A percentile compares a stretch with the other conserved stretches of the same genome.
Conservation (phyloP, 2,888 invertebrate species). For the Coenonympha arcania region DNA sequence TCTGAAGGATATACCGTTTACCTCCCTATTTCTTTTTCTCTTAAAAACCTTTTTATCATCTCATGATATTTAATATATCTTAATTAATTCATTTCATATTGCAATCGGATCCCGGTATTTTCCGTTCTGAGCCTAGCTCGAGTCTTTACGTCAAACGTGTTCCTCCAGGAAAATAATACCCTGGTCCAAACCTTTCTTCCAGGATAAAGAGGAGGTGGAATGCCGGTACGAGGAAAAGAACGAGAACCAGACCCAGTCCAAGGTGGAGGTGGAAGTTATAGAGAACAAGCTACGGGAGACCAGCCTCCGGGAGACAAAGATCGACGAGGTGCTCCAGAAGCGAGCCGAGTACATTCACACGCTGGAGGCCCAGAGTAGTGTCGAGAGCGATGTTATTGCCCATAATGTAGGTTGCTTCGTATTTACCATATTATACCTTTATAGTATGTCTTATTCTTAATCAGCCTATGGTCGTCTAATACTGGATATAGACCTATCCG, state of each 20-base stretch:
- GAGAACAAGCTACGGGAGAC: slow-evolving; percentile 35
- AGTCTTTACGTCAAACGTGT: no score
- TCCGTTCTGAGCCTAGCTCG: no score
- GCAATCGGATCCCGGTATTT: no score
- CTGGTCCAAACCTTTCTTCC: slow-evolving; percentile 16
- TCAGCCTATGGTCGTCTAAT: no score
- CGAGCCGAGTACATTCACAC: slow-evolving; percentile 64
- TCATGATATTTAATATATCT: no score
- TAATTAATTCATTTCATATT: no score
- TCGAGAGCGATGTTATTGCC: slow-evolving; percentile 77
- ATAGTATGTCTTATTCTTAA: no score
- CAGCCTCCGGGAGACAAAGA: slow-evolving; percentile 76
- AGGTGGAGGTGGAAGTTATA: slow-evolving; percentile 53
- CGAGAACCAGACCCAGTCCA: slow-evolving; percentile 50
- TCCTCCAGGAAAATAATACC: neutral
- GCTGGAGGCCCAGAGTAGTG: slow-evolving; percentile 68
- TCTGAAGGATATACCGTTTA: no score
- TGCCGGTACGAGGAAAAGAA: slow-evolving; percentile 70
- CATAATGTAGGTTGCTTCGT: slow-evolving; percentile 78
- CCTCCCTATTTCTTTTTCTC: no score
- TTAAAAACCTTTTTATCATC: no score
- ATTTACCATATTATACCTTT: no score
- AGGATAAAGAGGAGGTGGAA: slow-evolving; percentile 69
- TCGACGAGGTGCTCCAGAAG: slow-evolving; percentile 73
- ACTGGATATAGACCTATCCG: no score